Conservation (phyloP, 2,113 vertebrate genomes). For the Equus quagga region DNA sequence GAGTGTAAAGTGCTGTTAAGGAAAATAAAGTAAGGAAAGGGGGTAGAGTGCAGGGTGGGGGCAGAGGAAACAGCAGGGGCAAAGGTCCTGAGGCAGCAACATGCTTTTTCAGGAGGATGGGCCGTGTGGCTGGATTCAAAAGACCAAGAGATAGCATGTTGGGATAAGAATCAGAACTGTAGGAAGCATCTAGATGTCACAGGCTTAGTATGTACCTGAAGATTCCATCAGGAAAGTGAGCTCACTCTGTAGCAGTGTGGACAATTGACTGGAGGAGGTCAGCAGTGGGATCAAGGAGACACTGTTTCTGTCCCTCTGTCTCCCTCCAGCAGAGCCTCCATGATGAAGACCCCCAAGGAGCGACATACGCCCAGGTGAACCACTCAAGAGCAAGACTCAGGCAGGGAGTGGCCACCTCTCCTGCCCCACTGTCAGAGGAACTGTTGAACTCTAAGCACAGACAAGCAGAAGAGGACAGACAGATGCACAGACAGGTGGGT, state of each 20-base stretch:
- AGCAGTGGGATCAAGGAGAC: too few relatives aligned
- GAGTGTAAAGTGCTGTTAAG: neutral
- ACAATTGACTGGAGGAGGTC: too few relatives aligned
- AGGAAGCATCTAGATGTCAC: too few relatives aligned
- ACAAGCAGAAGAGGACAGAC: too few relatives aligned
- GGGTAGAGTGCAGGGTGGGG: fast-evolving
- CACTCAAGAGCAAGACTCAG: fast-evolving
- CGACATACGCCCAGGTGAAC: fast-evolving
- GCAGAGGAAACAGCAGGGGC: neutral
- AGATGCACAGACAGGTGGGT: neutral
- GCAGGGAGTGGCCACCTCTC: fast-evolving
- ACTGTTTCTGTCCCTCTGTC: too few relatives aligned
- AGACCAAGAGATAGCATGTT: neutral
- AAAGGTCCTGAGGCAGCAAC: neutral
- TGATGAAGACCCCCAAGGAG: neutral
- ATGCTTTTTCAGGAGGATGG: neutral
- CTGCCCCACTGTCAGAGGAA: fast-evolving
- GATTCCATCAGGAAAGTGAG: too few relatives aligned
- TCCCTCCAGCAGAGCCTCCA: too few relatives aligned
- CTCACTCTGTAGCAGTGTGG: too few relatives aligned
- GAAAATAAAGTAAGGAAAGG: neutral
- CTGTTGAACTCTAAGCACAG: fast-evolving
- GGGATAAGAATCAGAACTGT: too few relatives aligned
- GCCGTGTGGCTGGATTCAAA: neutral
- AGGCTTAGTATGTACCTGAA: fast-evolving